Percentiles rank a stretch among this genome's conserved stretches.
These are phyloP conservation scores for Cryptosula pallasiana DNA, from an alignment of 2,888 invertebrate genomes.

Conservation along the genomic window DNA sequence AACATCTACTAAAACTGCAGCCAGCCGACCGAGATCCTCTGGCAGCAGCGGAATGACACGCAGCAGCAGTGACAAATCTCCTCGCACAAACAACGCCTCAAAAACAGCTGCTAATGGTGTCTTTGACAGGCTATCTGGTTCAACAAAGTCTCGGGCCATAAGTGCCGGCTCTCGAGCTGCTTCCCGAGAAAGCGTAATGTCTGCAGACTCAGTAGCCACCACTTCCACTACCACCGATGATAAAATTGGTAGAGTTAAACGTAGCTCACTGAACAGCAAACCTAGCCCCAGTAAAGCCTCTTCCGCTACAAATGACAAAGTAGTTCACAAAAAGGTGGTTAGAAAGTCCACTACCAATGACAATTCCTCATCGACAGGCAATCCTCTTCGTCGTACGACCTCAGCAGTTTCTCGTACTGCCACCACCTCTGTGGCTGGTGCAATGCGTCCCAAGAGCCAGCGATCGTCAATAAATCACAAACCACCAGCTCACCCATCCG, in stretches of 20 bases:
- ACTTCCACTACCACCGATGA: neutral
- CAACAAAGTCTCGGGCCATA: neutral
- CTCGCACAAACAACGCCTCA: neutral
- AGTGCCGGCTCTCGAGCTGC: neutral
- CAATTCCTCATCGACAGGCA: neutral
- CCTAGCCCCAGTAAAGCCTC: neutral
- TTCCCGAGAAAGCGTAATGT: slow-evolving; percentile 17
- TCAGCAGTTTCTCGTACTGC: neutral
- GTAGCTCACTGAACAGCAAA: neutral
- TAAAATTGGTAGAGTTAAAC: slow-evolving; percentile 1
- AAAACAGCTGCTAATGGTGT: slow-evolving; percentile 15
- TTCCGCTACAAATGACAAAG: neutral
- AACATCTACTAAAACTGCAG: neutral
- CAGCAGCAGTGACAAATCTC: neutral
- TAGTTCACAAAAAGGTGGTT: neutral
- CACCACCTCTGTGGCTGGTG: neutral
- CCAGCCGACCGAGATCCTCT: neutral
- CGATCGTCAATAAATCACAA: neutral
- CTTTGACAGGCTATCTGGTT: slow-evolving; percentile 14
- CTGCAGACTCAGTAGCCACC: neutral
- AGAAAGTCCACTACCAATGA: neutral
- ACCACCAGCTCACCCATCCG: neutral
- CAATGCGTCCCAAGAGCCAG: neutral
- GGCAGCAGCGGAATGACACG: neutral
- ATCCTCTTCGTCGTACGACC: neutral